Evolutionary conservation across 1,140 invertebrate genomes (phyloP), one percentile per base, ranked within the genome.

Genomic region (Cydia splendana): DNA sequence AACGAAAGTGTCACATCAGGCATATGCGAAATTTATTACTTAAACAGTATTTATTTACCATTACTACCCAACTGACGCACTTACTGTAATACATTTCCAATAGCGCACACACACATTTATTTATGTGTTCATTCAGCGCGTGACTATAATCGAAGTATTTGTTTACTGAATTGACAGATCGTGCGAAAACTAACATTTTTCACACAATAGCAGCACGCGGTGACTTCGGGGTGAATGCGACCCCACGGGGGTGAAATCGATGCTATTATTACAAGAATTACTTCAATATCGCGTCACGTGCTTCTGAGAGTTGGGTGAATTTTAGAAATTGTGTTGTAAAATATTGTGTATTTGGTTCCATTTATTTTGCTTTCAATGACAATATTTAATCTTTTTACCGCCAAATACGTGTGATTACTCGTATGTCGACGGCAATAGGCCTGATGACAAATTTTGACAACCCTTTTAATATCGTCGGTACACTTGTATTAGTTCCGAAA

Each of bases 201-300:
- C 45, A 73, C 77, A 77, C 78, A 80, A 81, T 79, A 75, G 75
- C 76, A 45, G 62, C 53, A 76, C 77, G 81, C 78, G 65, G 79
- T 80, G 77, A 80, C 81, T 80, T 79, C 78, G 78, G 69, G 18
- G 57, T 12, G 53, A 81, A 78, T 67, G 75, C 75, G 74, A 74
- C 73, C 80, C 77, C 78, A 20, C 65, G 80, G 85, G 82, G 78
- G 80, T 85, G 84, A 84, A 85, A 88, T 87, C 78, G 85, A 87
- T 82, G 82, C 83, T 67, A 84, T 88, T 84, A 87, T 87, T 79
- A 78, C 76, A 69, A 67, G 69, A 77, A 76, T 62, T 69, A 48
- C 57, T 75, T 73, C 75, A 76, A 80, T 78, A 74, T 73, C 13
- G 53, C n/a, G 77, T 45, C 79, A 82, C 81, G 79, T 76, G 79